phyloP scores from a whole-genome alignment of 1,140 invertebrate species.

The Zaprionus nigranus region DNA sequence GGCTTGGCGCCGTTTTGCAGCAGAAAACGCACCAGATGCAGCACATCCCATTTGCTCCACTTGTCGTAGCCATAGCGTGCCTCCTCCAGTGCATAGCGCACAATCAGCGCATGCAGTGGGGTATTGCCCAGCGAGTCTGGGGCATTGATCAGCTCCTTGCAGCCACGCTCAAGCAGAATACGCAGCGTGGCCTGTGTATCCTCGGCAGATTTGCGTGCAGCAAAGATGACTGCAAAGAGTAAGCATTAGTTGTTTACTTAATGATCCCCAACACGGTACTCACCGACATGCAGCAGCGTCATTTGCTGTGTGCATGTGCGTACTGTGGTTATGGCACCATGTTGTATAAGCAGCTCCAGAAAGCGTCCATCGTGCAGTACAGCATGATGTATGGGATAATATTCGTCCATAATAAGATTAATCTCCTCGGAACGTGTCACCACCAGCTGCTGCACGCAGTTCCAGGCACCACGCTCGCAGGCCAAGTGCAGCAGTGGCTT shows the following conservation, averaged over 20 bases:
- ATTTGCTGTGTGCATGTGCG: constrained; percentile 90
- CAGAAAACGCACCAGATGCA: constrained; percentile 88
- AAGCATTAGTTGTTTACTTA: not conserved
- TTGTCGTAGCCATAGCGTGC: constrained; percentile 88
- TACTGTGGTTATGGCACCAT: constrained; percentile 89
- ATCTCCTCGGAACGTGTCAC: constrained; percentile 89
- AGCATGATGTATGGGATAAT: constrained; percentile 91
- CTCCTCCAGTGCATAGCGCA: constrained; percentile 90
- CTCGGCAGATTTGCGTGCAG: constrained; percentile 88
- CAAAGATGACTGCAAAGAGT: constrained; percentile 85
- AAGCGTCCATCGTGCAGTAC: constrained; percentile 89
- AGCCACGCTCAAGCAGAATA: constrained; percentile 88
- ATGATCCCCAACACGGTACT: constrained; percentile 26
- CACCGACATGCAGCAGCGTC: constrained; percentile 89
- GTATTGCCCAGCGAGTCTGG: constrained; percentile 89
- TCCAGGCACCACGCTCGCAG: constrained; percentile 89
- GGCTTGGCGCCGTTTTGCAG: constrained; percentile 88
- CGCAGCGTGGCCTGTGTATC: constrained; percentile 88
- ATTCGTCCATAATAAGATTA: constrained; percentile 90
- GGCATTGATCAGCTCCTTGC: constrained; percentile 90
- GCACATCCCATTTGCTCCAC: constrained; percentile 90
- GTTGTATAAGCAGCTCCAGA: constrained; percentile 87
- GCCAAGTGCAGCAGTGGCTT: constrained; percentile 89
- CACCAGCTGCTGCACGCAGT: constrained; percentile 88
- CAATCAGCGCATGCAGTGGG: constrained; percentile 88